Evolutionary conservation across 2,113 vertebrate genomes (phyloP).

Genomic region (Cinclus mexicanus): DNA sequence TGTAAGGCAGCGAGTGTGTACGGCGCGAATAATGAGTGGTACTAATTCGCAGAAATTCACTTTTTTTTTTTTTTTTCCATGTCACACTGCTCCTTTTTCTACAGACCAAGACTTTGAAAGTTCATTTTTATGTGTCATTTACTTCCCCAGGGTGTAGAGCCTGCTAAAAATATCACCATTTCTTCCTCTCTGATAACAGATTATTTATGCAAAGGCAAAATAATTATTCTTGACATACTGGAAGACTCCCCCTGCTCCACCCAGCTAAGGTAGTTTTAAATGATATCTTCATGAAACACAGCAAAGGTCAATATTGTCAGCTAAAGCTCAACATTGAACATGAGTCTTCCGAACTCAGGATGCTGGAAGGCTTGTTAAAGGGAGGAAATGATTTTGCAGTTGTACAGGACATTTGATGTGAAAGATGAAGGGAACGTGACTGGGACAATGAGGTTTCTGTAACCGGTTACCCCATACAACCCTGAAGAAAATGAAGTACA

Average conservation of each 20-base stretch:
- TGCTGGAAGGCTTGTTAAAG: conserved; percentile 22
- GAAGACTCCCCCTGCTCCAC: neutral
- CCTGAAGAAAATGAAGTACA: conserved; percentile 44
- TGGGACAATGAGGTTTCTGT: conserved; percentile 55
- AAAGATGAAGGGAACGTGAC: conserved; percentile 36
- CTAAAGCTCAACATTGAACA: conserved; percentile 1
- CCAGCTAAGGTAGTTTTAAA: conserved; percentile 60
- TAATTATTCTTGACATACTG: conserved; percentile 70
- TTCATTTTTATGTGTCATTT: conserved; percentile 77
- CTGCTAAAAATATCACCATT: conserved; percentile 74
- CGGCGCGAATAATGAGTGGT: conserved; percentile 72
- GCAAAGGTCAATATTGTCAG: conserved; percentile 31
- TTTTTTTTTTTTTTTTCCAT: conserved; percentile 37
- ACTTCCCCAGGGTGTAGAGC: conserved; percentile 73
- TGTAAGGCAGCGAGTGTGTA: conserved; percentile 63
- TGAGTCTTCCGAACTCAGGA: neutral
- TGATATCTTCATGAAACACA: conserved; percentile 1
- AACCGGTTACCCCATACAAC: conserved; percentile 44
- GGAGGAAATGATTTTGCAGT: conserved; percentile 46
- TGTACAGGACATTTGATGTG: conserved; percentile 28
- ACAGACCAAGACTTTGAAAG: conserved; percentile 78
- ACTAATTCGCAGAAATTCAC: conserved; percentile 75
- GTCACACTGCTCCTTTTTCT: conserved; percentile 72
- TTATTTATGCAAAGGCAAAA: conserved; percentile 77
- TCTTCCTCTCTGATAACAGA: conserved; percentile 73